phyloP scores from a whole-genome alignment of 2,888 invertebrate species.

The Ypsolopha sequella region DNA sequence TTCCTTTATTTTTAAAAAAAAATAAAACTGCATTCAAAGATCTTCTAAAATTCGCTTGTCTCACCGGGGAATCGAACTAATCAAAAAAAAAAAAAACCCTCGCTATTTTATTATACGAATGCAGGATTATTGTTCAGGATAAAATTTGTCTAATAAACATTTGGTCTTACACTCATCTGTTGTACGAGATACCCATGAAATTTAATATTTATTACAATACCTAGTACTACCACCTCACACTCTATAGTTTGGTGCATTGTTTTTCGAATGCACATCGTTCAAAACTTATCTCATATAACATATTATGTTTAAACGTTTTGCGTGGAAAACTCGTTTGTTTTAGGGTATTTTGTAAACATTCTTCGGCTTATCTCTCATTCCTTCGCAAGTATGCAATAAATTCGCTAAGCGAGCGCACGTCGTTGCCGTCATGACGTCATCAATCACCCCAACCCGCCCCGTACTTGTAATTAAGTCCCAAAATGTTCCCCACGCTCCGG shows the following conservation, averaged over 20 bases:
- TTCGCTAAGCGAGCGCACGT: constrained; percentile 14
- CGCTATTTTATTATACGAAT: no score
- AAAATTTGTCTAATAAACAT: no score
- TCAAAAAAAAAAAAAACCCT: no score
- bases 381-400: constrained; percentile 21
- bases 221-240: constrained; percentile 12
- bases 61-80: no score
- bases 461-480: constrained; percentile 34
- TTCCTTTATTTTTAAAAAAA: no score
- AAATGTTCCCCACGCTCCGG: constrained; percentile 22
- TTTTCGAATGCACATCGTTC: constrained; percentile 14
- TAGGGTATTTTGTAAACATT: not conserved
- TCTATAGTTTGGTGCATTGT: constrained; percentile 20
- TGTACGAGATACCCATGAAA: no score
- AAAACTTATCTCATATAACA: constrained; percentile 4
- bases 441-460: constrained; percentile 26
- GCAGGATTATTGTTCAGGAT: no score
- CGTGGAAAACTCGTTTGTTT: not conserved
- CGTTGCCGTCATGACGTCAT: constrained; percentile 29
- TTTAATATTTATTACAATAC: no score
- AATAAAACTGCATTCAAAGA: no score
- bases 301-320: not conserved
- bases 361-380: not conserved
- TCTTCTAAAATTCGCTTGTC: no score
- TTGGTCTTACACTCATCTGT: no score